Evolutionary conservation across 2,888 invertebrate genomes (phyloP).

Genomic region (Hymenopus coronatus): DNA sequence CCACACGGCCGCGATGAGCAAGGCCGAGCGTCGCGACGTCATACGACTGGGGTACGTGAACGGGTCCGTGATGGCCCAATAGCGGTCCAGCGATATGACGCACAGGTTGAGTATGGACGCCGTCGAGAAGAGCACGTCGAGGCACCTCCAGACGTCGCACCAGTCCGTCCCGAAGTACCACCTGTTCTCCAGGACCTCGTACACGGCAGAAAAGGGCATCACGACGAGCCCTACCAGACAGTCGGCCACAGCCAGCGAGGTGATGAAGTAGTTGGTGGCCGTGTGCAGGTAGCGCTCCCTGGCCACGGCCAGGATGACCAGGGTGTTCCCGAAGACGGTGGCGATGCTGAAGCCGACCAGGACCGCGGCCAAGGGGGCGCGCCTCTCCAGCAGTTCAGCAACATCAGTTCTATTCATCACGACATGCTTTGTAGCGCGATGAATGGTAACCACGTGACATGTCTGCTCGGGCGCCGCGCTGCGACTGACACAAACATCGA

Average conservation of each 20-base stretch:
- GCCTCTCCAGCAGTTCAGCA: constrained; percentile 60
- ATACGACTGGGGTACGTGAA: constrained; percentile 95
- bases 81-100: constrained; percentile 93
- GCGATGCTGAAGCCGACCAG: constrained; percentile 84
- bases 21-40: constrained; percentile 81
- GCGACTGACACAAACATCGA: not conserved
- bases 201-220: constrained; percentile 94
- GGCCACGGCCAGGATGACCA: constrained; percentile 91
- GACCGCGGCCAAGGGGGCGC: constrained; percentile 74
- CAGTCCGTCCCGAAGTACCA: constrained; percentile 95
- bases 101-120: constrained; percentile 96
- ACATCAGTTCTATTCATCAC: constrained; percentile 34
- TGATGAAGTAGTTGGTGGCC: constrained; percentile 96
- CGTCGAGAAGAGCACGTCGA: constrained; percentile 96
- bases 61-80: constrained; percentile 99
- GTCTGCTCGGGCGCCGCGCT: no score
- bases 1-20: constrained; percentile 93
- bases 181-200: constrained; percentile 82
- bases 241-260: constrained; percentile 94
- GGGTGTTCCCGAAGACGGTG: constrained; percentile 91
- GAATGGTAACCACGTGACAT: not conserved
- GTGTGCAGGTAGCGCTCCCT: constrained; percentile 92
- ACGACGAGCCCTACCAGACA: constrained; percentile 94
- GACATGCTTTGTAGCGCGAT: not conserved
- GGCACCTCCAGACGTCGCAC: constrained; percentile 97